These are phyloP conservation scores for Prietella phreatophila DNA, from an alignment of 2,113 vertebrate species.

Conservation along the genomic window DNA sequence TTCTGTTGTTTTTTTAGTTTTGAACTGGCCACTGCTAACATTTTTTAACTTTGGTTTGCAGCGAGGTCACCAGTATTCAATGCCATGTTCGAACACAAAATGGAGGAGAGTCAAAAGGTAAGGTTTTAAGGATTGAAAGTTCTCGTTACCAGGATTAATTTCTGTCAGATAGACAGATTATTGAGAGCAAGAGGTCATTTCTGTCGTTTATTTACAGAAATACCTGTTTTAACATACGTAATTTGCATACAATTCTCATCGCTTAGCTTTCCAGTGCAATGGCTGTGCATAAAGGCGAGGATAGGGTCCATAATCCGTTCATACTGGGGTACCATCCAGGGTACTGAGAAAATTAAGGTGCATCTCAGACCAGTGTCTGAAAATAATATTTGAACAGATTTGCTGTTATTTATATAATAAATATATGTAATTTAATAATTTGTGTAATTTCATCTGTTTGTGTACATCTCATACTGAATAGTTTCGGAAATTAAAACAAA, in stretches of 20 bases:
- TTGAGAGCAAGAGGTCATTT: not conserved
- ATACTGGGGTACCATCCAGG: no score
- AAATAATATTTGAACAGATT: not conserved
- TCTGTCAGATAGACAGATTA: not conserved
- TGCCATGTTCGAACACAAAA: conserved; percentile 99
- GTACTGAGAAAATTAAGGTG: not conserved
- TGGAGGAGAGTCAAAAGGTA: conserved; percentile 99
- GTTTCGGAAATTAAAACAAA: no score
- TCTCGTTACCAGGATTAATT: not conserved
- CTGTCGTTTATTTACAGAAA: not conserved
- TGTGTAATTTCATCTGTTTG: no score
- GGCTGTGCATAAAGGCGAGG: not conserved
- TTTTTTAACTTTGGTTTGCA: conserved; percentile 55
- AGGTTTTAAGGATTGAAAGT: not conserved
- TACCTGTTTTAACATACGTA: not conserved
- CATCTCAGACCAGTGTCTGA: not conserved
- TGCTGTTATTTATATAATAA: not conserved
- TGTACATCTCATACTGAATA: not conserved
- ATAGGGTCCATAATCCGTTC: no score
- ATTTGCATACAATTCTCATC: not conserved
- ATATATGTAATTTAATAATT: no score
- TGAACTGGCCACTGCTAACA: not conserved
- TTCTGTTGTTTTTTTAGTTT: not conserved
- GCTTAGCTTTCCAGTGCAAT: not conserved
- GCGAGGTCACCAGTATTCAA: conserved; percentile 96